Base-by-base conservation (phyloP, 2,888 invertebrate species). In the Plutella xylostella region DNA sequence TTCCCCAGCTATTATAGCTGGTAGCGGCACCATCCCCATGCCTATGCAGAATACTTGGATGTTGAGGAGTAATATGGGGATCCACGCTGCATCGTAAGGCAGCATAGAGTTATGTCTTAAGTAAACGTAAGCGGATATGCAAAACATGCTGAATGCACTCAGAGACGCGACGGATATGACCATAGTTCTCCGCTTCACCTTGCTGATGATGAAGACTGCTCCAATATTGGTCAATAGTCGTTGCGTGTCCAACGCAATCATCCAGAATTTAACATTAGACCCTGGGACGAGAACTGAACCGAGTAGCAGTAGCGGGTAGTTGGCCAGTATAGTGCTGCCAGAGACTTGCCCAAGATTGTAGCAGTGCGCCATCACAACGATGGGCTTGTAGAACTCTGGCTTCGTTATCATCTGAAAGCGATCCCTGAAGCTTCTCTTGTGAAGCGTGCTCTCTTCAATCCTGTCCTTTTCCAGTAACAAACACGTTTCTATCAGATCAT, bases 1-100 rank as follows among this genome's bases (percentile, higher is more conserved):
- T 60, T 92, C 92, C 0, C 90, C 90, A 28, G 88, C 86, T 68
- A 92, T 86, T 4, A 90, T 86, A 74, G 88, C 90, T 0, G 91
- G 90, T 46, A 92, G 55, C 0, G 90, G 89, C 7, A 88, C 69
- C 58, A 87, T 73, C 0, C 90, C 89, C 1, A 86, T 67, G 3
- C 85, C 80, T 1, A 88, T 77, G 9, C 86, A 82, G 12, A 84
- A 73, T 38, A 86, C 85, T 50, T 88, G 88, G 1, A 76, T 50
- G 55, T 89, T 66, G 37, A 87, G 61, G 55, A 85, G 58, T 50
- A 86, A 49, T 48, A 85, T 66, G 1, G 86, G 76, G 4, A 85
- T 55, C 79, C 82, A 85, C 0, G 77, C 54, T 4, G 66, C 61
- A 11, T 72, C 70, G 38, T 68, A 68, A 0, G 56, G 50, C 9